phyloP scores from a whole-genome alignment of 1,140 invertebrate genomes.

The Agraylea sexmaculata region DNA sequence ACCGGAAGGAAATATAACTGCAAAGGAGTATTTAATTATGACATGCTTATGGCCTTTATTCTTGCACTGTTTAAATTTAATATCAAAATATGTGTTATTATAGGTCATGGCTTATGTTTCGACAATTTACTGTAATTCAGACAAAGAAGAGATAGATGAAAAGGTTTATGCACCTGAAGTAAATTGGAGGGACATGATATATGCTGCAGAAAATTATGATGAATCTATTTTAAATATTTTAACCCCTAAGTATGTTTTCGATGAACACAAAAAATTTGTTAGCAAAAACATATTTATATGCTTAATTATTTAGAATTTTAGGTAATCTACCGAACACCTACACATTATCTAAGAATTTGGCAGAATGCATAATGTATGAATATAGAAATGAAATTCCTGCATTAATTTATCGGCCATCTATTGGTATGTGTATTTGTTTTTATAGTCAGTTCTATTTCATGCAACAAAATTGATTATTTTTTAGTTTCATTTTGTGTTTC shows the following conservation, averaged over 20 bases:
- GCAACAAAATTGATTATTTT: conserved; percentile 1
- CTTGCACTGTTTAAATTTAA: not conserved
- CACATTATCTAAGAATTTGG: conserved; percentile 51
- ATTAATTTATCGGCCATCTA: conserved; percentile 58
- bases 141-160: conserved; percentile 43
- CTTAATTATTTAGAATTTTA: conserved; percentile 7
- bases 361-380: conserved; percentile 45
- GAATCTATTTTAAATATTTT: conserved; percentile 44
- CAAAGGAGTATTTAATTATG: too few species aligned
- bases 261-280: conserved; percentile 13
- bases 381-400: conserved; percentile 47
- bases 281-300: not conserved
- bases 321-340: conserved; percentile 48
- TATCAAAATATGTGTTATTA: conserved; percentile 17
- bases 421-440: conserved; percentile 7
- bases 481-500: conserved; percentile 1
- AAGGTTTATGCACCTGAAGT: conserved; percentile 51
- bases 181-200: conserved; percentile 57
- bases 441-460: not conserved
- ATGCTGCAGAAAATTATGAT: conserved; percentile 54
- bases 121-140: conserved; percentile 50
- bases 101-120: conserved; percentile 47
- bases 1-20: too few species aligned
- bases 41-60: too few species aligned
- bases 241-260: conserved; percentile 5